Conservation (phyloP, 2,888 invertebrate genomes). For the Ophraella communa region DNA sequence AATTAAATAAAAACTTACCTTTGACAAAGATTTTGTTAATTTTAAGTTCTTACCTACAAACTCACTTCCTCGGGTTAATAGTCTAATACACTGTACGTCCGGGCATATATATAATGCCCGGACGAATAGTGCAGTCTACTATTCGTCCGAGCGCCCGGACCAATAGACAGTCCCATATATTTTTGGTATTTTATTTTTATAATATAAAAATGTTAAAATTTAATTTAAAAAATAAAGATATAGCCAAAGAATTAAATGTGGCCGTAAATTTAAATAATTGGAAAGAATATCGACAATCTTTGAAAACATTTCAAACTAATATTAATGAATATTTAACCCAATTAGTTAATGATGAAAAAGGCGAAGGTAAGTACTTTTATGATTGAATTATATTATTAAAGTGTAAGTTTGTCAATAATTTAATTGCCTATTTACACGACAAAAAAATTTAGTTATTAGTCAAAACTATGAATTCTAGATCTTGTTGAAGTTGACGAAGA, state of each 20-base stretch:
- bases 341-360: slow-evolving; percentile 37
- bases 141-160: too few relatives aligned
- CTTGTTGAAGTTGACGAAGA: slow-evolving; percentile 21
- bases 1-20: too few relatives aligned
- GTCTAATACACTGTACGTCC: too few relatives aligned
- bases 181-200: too few relatives aligned
- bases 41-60: too few relatives aligned
- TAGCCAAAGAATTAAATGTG: slow-evolving; percentile 33
- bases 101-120: too few relatives aligned
- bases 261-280: slow-evolving; percentile 34
- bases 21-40: too few relatives aligned
- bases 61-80: too few relatives aligned
- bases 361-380: slow-evolving; percentile 20
- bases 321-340: slow-evolving; percentile 43
- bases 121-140: too few relatives aligned
- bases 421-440: too few relatives aligned
- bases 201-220: slow-evolving; percentile 38
- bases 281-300: slow-evolving; percentile 34
- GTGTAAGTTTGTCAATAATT: too few relatives aligned
- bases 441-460: not conserved
- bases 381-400: not conserved
- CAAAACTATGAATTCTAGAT: not conserved
- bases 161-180: too few relatives aligned
- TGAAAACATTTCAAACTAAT: slow-evolving; percentile 38
- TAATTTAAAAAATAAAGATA: slow-evolving; percentile 32